A percentile compares a stretch with the other conserved stretches of the same genome.
Evolutionary conservation across 2,888 invertebrate species (phyloP).

Genomic region (Petrophora chlorosata): DNA sequence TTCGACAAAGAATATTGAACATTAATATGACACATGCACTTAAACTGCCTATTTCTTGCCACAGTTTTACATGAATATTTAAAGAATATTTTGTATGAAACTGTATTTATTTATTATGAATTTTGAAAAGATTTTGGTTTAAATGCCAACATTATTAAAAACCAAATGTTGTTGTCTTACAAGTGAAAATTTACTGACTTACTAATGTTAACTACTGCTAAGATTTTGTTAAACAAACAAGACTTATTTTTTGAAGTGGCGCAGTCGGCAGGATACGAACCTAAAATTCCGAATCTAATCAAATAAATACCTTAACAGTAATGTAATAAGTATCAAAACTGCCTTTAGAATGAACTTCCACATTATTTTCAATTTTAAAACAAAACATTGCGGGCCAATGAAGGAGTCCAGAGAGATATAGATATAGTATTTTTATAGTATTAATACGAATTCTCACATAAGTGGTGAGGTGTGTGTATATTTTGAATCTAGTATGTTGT

Average conservation of each 20-base stretch:
- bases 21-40: too few relatives aligned
- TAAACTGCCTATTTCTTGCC: slow-evolving; percentile 22
- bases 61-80: slow-evolving; percentile 14
- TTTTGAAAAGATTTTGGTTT: too few relatives aligned
- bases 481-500: slow-evolving; percentile 16
- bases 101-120: not conserved
- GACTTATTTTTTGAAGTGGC: too few relatives aligned
- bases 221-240: too few relatives aligned
- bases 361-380: not conserved
- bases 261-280: not conserved
- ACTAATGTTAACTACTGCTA: too few relatives aligned
- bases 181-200: too few relatives aligned
- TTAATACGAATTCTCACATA: slow-evolving; percentile 16
- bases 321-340: too few relatives aligned
- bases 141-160: too few relatives aligned
- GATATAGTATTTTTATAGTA: slow-evolving; percentile 44
- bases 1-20: too few relatives aligned
- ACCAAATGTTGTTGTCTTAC: too few relatives aligned
- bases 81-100: not conserved
- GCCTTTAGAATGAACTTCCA: not conserved
- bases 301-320: too few relatives aligned
- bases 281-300: too few relatives aligned
- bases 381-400: slow-evolving; percentile 45
- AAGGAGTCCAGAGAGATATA: slow-evolving; percentile 41
- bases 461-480: slow-evolving; percentile 16